Conservation (phyloP, 2,113 vertebrate species). For the Lophochroa leadbeateri region DNA sequence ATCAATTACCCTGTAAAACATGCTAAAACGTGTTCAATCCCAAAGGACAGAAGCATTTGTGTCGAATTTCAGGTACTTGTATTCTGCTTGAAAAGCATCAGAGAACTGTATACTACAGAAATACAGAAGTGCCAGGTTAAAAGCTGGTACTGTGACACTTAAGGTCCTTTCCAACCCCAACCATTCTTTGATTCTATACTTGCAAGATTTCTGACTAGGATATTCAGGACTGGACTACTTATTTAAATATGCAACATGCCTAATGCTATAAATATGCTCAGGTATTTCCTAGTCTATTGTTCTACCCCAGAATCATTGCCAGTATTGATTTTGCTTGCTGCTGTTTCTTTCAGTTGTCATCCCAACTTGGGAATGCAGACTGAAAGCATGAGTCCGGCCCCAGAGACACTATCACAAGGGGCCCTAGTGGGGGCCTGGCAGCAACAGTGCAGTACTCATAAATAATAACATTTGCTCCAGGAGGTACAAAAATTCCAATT, state of each 20-base stretch:
- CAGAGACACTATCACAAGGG: not conserved
- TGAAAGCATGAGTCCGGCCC: not conserved
- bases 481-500: not conserved
- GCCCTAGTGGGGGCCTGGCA: not conserved
- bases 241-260: not conserved
- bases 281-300: not conserved
- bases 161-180: not conserved
- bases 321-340: not conserved
- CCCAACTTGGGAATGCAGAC: not conserved
- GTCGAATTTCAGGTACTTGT: not conserved
- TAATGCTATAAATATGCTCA: not conserved
- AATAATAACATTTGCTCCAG: not conserved
- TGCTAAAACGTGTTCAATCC: not conserved
- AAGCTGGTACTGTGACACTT: not conserved
- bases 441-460: not conserved
- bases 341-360: not conserved
- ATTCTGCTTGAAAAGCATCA: not conserved
- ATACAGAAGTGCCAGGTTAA: not conserved
- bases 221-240: not conserved
- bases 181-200: not conserved
- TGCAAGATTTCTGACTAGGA: not conserved
- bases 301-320: not conserved
- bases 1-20: not conserved
- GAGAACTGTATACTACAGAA: not conserved
- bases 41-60: not conserved